These are phyloP conservation scores for Anastatus disparis DNA, from an alignment of 1,140 invertebrate species.

Conservation along the genomic window DNA sequence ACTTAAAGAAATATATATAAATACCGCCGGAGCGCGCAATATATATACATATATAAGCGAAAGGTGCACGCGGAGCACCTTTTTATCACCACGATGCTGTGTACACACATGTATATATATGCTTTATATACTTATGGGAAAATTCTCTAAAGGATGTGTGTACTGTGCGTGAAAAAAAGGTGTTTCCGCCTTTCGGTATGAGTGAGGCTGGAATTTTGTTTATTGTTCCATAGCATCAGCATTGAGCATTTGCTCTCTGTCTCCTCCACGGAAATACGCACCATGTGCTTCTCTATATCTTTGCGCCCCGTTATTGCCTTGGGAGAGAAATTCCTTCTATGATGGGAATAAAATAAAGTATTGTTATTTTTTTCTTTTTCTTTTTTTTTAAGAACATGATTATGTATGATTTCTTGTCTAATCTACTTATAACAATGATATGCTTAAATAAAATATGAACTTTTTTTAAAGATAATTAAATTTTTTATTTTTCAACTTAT, in stretches of 20 bases:
- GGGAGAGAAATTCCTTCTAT: background rate
- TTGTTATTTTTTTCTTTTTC: background rate
- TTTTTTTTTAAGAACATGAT: background rate
- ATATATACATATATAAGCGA: no score
- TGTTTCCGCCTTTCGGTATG: constrained; percentile 38
- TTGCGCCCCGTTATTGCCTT: background rate
- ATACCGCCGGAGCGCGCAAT: no score
- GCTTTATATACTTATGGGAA: constrained; percentile 35
- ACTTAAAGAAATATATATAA: no score
- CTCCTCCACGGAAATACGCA: constrained; percentile 34
- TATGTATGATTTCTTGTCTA: no score
- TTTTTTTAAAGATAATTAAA: no score
- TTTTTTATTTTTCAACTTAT: background rate
- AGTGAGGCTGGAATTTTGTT: constrained; percentile 38
- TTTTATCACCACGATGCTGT: no score
- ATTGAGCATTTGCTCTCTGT: no score
- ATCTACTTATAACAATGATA: no score
- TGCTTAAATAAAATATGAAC: no score
- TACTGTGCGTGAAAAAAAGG: constrained; percentile 33
- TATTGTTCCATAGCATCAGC: constrained; percentile 30
- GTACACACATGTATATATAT: background rate
- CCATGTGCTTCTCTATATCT: constrained; percentile 7
- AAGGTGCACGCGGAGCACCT: no score
- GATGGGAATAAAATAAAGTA: constrained; percentile 28
- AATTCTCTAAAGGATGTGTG: constrained; percentile 37